Conservation (phyloP, 2,113 vertebrate species). For the Phocoena phocoena region DNA sequence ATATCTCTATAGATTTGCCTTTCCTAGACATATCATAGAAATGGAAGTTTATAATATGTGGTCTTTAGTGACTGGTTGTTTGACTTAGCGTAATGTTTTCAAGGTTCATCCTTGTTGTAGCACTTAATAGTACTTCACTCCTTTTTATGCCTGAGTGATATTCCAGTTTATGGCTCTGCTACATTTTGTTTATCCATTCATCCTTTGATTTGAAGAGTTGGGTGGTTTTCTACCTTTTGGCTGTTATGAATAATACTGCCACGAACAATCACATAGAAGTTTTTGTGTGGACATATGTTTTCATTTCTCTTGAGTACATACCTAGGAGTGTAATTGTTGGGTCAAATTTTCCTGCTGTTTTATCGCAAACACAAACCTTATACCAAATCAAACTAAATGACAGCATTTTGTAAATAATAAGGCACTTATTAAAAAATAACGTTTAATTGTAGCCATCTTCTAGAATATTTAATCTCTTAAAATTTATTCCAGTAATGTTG, state of each 20-base stretch:
- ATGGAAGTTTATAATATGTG: not conserved
- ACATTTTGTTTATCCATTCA: not conserved
- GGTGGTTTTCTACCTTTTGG: not conserved
- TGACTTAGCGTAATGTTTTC: not conserved
- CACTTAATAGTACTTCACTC: not conserved
- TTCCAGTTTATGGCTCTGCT: not conserved
- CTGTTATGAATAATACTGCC: not conserved
- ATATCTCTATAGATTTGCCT: not conserved
- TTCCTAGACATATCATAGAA: not conserved
- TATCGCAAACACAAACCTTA: slow-evolving; percentile 22
- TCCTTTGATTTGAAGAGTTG: not conserved
- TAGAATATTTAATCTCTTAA: not conserved
- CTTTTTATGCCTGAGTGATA: not conserved
- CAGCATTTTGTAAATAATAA: not conserved
- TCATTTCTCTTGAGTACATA: not conserved
- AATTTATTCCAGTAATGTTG: not conserved
- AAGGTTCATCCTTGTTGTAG: not conserved
- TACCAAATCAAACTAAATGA: slow-evolving; percentile 11
- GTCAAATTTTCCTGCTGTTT: not conserved
- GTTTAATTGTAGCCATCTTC: not conserved
- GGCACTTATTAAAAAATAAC: not conserved
- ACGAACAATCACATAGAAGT: not conserved
- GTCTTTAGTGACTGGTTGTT: not conserved
- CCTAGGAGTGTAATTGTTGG: not conserved
- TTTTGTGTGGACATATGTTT: not conserved